phyloP scores from a whole-genome alignment of 2,797 vertebrate genomes.

The Odontamblyopus rebecca region DNA sequence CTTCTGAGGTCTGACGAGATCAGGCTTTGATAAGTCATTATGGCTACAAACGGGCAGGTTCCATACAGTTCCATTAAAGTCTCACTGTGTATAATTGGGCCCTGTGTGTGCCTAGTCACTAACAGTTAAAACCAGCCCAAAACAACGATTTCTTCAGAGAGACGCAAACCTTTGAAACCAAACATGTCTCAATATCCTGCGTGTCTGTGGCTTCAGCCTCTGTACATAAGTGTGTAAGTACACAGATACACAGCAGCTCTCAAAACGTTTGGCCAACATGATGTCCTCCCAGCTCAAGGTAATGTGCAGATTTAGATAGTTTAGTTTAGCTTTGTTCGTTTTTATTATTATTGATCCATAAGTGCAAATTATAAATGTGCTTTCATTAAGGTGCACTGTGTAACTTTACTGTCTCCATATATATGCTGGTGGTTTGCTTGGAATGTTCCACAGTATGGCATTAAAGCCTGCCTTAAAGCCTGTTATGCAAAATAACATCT shows the following conservation, averaged over 20 bases:
- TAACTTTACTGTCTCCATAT: too few species aligned
- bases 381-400: too few species aligned
- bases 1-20: too few species aligned
- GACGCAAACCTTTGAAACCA: background rate
- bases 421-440: background rate
- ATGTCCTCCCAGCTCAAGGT: background rate
- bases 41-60: too few species aligned
- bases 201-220: background rate
- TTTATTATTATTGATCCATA: background rate
- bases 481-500: background rate
- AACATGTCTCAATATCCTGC: conserved; percentile 13
- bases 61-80: too few species aligned
- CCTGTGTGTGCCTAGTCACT: too few species aligned
- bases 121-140: background rate
- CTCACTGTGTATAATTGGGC: too few species aligned
- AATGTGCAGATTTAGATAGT: background rate
- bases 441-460: background rate
- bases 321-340: too few species aligned
- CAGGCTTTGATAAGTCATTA: too few species aligned
- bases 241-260: background rate
- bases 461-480: background rate
- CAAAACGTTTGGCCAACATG: background rate
- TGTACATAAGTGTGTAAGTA: background rate
- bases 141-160: background rate
- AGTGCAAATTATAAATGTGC: background rate